Base-by-base conservation (phyloP, 1,140 invertebrate genomes). In the Ganaspis sp. region DNA sequence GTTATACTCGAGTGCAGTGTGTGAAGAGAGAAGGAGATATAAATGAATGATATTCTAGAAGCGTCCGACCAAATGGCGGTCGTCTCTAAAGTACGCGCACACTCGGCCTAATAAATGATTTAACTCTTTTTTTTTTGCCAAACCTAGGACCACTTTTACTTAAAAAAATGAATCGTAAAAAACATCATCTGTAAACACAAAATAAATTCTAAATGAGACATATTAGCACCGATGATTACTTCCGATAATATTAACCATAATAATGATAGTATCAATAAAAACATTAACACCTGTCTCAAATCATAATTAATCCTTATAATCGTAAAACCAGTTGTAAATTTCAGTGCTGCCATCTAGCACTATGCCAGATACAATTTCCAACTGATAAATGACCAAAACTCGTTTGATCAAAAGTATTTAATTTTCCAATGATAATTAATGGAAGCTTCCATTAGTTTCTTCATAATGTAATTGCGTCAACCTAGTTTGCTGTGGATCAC, bases 41-140 rank as follows among this genome's bases (percentile, higher is more conserved):
- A 77, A 79, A 83, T 79, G 77, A 79, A 81, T 74, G 77, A 73
- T 74, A 81, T 79, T 83, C 77, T 79, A 81, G 79, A 83, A 81
- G 72, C 76, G 81, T 83, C 80, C 64, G 74, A 73, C 79, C 77
- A 81, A 83, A 83, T 81, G 77, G 77, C 77, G 72, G 80, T 80
- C 80, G 76, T 54, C 69, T 74, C 49, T 73, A 74, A 45, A 75
- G 73, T 34, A 34, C 29, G 77, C 72, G 79, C 74, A 83, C 74
- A 79, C 79, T 76, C 76, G 74, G 12, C 72, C 15, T 49, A 73
- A 76, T 78, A 72, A 81, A 81, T 74, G 79, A 76, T 79, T 81
- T 73, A 79, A 53, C 23, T 37, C 15, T 1, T 11, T 8, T 12
- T 54, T 15, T 45, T 23, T 45, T 5, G 8, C 37, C 8, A 21